A percentile compares a stretch with the other conserved stretches of the same genome.
Conservation (phyloP, 2,888 invertebrate species). For the Tholera decimalis region DNA sequence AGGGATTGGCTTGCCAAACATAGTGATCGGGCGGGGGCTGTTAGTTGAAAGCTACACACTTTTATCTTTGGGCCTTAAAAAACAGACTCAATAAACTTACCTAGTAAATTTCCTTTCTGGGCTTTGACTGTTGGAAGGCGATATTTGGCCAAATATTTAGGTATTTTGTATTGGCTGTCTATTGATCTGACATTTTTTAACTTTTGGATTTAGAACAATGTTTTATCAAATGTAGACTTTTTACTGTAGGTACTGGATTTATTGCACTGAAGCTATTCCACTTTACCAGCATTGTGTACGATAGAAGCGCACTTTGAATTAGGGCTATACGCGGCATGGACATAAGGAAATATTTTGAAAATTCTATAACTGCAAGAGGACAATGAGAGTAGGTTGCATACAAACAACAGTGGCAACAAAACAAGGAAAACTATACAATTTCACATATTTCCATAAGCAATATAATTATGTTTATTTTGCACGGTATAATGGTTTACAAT, state of each 20-base stretch:
- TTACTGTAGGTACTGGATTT: background rate
- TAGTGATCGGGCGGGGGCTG: too few relatives aligned
- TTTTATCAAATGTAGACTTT: background rate
- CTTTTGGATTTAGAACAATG: background rate
- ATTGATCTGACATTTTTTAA: background rate
- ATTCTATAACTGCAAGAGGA: conserved; percentile 5
- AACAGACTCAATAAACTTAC: too few relatives aligned
- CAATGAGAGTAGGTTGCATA: background rate
- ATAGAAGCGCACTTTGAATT: background rate
- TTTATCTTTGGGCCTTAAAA: too few relatives aligned
- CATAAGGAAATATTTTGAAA: background rate
- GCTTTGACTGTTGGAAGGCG: background rate
- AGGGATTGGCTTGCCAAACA: too few relatives aligned
- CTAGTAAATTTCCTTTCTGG: too few relatives aligned
- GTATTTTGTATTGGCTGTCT: too few relatives aligned
- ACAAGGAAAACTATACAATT: conserved; percentile 22
- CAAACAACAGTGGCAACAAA: background rate
- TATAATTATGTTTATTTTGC: background rate
- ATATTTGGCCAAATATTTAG: background rate
- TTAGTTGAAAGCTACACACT: too few relatives aligned
- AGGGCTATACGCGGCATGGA: background rate
- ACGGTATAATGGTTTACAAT: too few relatives aligned
- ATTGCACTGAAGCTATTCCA: background rate
- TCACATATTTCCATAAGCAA: conserved; percentile 14
- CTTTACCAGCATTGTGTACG: background rate